These are phyloP conservation scores for Anguilla japonica DNA, from an alignment of 2,113 vertebrate genomes.

Conservation along the genomic window DNA sequence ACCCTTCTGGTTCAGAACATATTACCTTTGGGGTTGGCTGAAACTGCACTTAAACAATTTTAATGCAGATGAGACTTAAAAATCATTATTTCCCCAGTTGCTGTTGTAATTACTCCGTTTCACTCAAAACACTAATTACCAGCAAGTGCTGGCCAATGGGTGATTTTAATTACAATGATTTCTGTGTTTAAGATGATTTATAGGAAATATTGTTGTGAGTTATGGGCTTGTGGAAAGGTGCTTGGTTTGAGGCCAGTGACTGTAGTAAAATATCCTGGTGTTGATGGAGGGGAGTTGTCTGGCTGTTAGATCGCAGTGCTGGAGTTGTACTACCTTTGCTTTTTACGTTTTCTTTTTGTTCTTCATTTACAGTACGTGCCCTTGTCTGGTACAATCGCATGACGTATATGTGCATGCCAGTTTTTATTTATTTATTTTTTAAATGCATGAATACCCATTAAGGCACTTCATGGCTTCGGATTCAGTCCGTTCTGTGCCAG, in stretches of 20 bases:
- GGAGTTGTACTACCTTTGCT: too few relatives aligned
- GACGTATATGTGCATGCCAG: too few relatives aligned
- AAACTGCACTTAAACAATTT: neutral
- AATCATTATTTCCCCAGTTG: constrained; percentile 17
- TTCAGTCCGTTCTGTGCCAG: too few relatives aligned
- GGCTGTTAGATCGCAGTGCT: too few relatives aligned
- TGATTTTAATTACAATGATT: constrained; percentile 31
- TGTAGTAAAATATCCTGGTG: neutral
- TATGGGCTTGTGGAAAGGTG: neutral
- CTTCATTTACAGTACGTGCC: too few relatives aligned
- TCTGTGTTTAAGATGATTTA: constrained; percentile 13
- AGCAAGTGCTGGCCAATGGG: constrained; percentile 18
- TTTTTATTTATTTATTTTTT: too few relatives aligned
- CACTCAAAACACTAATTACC: constrained; percentile 33
- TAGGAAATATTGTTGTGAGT: neutral
- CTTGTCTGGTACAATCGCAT: too few relatives aligned
- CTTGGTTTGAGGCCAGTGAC: neutral
- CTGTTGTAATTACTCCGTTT: constrained; percentile 28
- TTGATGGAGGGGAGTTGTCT: too few relatives aligned
- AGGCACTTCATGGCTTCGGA: too few relatives aligned
- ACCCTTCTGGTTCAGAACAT: constrained; percentile 7
- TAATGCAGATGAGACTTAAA: constrained; percentile 9
- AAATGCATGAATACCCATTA: too few relatives aligned
- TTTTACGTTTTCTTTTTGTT: too few relatives aligned
- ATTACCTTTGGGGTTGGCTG: constrained; percentile 14